Evolutionary conservation across 2,113 vertebrate species (phyloP), one percentile per base, ranked within the genome.

Genomic region (Xenopus borealis): DNA sequence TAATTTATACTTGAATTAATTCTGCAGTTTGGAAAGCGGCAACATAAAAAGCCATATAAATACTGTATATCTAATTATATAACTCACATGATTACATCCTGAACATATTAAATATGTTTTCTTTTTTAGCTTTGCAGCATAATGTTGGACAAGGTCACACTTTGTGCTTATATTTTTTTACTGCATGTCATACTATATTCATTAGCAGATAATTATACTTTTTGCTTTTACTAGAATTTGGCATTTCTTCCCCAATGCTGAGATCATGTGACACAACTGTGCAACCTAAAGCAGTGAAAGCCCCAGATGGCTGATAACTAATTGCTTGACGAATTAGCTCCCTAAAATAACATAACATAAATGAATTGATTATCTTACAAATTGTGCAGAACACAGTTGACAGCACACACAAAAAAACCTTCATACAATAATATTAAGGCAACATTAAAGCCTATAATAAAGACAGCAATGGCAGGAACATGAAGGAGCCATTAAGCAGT

Each of bases 201-300:
- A 73, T 59, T 66, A 73, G 72, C 47, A 65, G 62, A 71, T 23
- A 72, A 46, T 65, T 57, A 14, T 18, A 14, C 72, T 59, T 66
- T 53, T 66, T 73, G 6, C 55, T 16, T 58, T 18, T 40, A 73
- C 19, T 66, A 45, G 64, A 55, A 55, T 55, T 1, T 55, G 53
- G 14, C 53, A 55, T 55, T 55, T 55, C 53, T 55, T 55, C 53
- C 53, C 53, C 12, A 55, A 55, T 7, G 53, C 53, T 55, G 17
- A 55, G 17, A 16, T 55, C 17, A 55, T 17, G 16, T 55, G 53
- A 55, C 16, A 14, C 52, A 55, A 55, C 53, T 55, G 53, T 55
- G 53, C 53, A 55, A 50, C 53, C 17, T 8, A n/a, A 55, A n/a
- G 53, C 17, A 55, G 53, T n/a, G 17, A n/a, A 55, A 55, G 17